These are phyloP conservation scores for Ophiodon elongatus DNA, from an alignment of 2,113 vertebrate species.

Conservation along the genomic window DNA sequence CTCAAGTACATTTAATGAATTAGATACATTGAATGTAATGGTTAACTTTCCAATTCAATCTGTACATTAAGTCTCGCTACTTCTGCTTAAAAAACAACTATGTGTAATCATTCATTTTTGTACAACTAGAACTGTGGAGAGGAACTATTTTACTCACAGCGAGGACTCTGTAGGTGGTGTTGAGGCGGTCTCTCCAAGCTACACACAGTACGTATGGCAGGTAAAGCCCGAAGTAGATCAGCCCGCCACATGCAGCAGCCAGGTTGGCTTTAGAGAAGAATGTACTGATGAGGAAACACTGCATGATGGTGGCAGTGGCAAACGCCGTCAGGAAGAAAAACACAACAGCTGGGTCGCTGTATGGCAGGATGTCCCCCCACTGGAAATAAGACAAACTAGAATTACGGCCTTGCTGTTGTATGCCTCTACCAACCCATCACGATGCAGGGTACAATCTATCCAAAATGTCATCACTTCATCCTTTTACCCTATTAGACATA, in stretches of 20 bases:
- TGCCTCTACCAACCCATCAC: background rate
- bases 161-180: slow-evolving; percentile 75
- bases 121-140: too few species aligned
- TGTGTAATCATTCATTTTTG: background rate
- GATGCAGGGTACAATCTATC: background rate
- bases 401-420: background rate
- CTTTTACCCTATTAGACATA: too few species aligned
- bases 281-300: slow-evolving; percentile 93
- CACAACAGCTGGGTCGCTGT: slow-evolving; percentile 87
- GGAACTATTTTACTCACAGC: slow-evolving; percentile 82
- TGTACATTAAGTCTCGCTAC: background rate
- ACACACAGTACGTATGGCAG: slow-evolving; percentile 91
- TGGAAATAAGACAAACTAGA: slow-evolving; percentile 57
- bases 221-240: slow-evolving; percentile 91
- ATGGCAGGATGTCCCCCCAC: slow-evolving; percentile 91
- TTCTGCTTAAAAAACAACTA: background rate
- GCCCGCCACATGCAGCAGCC: slow-evolving; percentile 91
- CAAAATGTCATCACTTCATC: too few species aligned
- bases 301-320: slow-evolving; percentile 91
- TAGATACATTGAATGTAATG: background rate
- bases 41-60: background rate
- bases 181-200: slow-evolving; percentile 90
- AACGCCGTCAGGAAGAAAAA: slow-evolving; percentile 91
- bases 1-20: background rate
- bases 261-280: slow-evolving; percentile 92